phyloP scores from a whole-genome alignment of 2,888 invertebrate genomes.

The Ophraella communa region DNA sequence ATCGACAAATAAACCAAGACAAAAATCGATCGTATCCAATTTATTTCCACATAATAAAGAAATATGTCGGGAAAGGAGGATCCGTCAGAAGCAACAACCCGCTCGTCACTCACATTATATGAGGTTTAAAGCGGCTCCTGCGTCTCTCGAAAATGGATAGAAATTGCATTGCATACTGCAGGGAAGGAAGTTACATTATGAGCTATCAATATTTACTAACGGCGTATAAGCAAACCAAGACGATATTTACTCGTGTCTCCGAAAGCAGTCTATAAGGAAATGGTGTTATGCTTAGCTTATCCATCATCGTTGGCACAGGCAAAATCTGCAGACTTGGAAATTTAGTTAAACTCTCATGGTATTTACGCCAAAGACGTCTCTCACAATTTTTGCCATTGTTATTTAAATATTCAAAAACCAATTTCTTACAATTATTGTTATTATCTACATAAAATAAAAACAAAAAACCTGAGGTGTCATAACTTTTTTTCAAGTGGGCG shows the following conservation, averaged over 20 bases:
- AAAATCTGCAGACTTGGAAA: slow-evolving; percentile 22
- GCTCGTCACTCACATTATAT: slow-evolving; percentile 4
- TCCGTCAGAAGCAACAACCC: slow-evolving; percentile 12
- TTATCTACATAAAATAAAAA: too few relatives aligned
- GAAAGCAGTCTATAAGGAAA: slow-evolving; percentile 29
- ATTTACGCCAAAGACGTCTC: slow-evolving; percentile 6
- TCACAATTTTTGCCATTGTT: background rate
- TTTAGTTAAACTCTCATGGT: slow-evolving; percentile 24
- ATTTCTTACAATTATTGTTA: too few relatives aligned
- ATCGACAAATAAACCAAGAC: background rate
- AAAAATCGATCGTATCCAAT: slow-evolving; percentile 9
- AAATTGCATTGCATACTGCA: slow-evolving; percentile 24
- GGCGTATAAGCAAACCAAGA: slow-evolving; percentile 29
- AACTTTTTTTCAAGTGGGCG: too few relatives aligned
- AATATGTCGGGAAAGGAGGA: slow-evolving; percentile 2
- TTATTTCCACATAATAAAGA: slow-evolving; percentile 11
- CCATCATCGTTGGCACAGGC: slow-evolving; percentile 21
- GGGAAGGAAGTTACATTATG: slow-evolving; percentile 26
- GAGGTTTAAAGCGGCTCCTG: slow-evolving; percentile 9
- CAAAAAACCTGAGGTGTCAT: too few relatives aligned
- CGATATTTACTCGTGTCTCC: slow-evolving; percentile 32
- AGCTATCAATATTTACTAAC: slow-evolving; percentile 33
- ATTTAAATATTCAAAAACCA: background rate
- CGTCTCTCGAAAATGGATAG: slow-evolving; percentile 13
- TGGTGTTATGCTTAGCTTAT: slow-evolving; percentile 25